Conservation (phyloP, 2,888 invertebrate species). For the Amblyjoppa proteus region DNA sequence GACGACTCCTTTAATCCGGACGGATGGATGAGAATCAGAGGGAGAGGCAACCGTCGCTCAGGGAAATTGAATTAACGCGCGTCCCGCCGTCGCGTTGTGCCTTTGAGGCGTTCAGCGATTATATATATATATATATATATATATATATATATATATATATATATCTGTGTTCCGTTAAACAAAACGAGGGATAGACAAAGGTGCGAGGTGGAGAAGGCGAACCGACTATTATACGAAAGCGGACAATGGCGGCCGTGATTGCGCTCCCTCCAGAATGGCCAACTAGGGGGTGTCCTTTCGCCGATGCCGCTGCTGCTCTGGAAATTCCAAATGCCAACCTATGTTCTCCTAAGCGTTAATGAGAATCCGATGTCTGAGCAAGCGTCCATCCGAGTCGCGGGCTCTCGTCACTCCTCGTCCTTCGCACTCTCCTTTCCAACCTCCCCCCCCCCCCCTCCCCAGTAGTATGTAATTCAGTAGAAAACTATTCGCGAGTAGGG, state of each 20-base stretch:
- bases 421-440: background rate
- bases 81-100: background rate
- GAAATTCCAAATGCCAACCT: conserved; percentile 50
- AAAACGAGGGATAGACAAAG: conserved; percentile 9
- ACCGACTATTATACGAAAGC: conserved; percentile 41
- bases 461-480: conserved; percentile 21
- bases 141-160: background rate
- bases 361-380: conserved; percentile 37
- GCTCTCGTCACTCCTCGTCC: conserved; percentile 3
- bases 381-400: background rate
- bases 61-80: conserved; percentile 6
- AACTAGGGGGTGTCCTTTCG: conserved; percentile 19
- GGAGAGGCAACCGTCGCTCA: background rate
- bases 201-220: conserved; percentile 25
- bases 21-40: background rate
- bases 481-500: conserved; percentile 44
- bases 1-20: conserved; percentile 7
- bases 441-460: background rate
- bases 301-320: conserved; percentile 15
- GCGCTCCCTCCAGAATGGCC: conserved; percentile 31
- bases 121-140: background rate
- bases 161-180: background rate
- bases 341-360: conserved; percentile 36
- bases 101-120: background rate
- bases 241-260: conserved; percentile 68